Evolutionary conservation across 2,113 vertebrate genomes (phyloP).

Genomic region (Vulpes ferrilata): DNA sequence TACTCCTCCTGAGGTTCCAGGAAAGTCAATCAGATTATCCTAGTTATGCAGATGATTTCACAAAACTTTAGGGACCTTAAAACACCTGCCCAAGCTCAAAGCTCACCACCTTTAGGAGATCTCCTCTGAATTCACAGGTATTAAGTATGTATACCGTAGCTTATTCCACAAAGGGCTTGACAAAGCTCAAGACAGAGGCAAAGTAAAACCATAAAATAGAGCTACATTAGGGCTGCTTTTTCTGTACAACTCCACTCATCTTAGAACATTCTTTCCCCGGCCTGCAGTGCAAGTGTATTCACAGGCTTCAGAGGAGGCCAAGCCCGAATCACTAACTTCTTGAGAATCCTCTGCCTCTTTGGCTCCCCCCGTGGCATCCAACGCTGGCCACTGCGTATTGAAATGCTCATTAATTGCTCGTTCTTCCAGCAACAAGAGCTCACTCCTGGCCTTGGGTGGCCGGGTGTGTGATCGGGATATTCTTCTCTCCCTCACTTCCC

Average conservation of each 20-base stretch:
- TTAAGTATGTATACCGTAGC: not conserved
- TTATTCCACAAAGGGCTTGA: not conserved
- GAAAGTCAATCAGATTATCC: not conserved
- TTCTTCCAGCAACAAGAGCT: not conserved
- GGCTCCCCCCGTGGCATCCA: not conserved
- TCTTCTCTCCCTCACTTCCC: not conserved
- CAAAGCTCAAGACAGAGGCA: not conserved
- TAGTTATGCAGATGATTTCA: not conserved
- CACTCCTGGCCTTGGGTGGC: not conserved
- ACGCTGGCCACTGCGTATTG: not conserved
- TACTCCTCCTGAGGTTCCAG: not conserved
- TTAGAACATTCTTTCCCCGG: not conserved
- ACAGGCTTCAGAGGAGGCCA: not conserved
- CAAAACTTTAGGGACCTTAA: not conserved
- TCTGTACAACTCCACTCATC: not conserved
- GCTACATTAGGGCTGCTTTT: not conserved
- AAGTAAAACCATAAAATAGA: not conserved
- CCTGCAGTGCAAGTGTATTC: not conserved
- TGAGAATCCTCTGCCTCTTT: not conserved
- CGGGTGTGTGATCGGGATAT: too few species aligned
- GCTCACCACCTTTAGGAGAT: not conserved
- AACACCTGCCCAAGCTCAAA: not conserved
- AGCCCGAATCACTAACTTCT: not conserved
- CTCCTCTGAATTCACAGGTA: not conserved
- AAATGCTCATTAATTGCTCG: not conserved